These are phyloP conservation scores for Panulirus ornatus DNA, from an alignment of 1,140 invertebrate species.

Conservation along the genomic window DNA sequence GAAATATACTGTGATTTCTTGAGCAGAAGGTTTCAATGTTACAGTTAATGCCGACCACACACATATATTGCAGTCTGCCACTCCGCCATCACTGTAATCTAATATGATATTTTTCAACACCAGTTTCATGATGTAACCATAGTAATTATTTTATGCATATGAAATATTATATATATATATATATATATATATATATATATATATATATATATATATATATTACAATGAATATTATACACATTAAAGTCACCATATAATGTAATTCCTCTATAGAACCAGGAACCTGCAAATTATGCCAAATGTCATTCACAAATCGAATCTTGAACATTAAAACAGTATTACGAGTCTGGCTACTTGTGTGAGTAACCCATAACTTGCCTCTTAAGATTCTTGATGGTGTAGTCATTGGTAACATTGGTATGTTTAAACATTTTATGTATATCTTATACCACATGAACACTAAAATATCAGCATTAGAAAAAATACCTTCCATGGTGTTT, in stretches of 20 bases:
- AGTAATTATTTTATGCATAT: not conserved
- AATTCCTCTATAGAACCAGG: not conserved
- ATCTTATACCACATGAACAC: not conserved
- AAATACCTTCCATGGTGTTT: constrained; percentile 12
- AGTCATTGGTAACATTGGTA: not conserved
- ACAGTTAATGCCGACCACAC: not conserved
- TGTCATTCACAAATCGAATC: not conserved
- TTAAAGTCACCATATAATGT: not conserved
- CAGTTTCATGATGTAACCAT: not conserved
- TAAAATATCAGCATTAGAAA: constrained; percentile 12
- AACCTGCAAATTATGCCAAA: constrained; percentile 10
- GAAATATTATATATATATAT: not conserved
- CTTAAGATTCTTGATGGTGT: not conserved
- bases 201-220: no score
- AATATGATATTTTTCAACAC: not conserved
- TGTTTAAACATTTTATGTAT: not conserved
- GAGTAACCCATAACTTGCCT: not conserved
- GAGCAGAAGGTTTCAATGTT: not conserved
- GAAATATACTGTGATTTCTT: constrained; percentile 18
- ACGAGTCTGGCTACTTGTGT: not conserved
- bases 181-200: not conserved
- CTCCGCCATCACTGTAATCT: not conserved
- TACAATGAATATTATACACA: constrained; percentile 12
- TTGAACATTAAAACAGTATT: not conserved
- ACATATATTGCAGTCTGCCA: not conserved